Conservation (phyloP, 2,797 vertebrate species). For the Coracias cyanogaster region DNA sequence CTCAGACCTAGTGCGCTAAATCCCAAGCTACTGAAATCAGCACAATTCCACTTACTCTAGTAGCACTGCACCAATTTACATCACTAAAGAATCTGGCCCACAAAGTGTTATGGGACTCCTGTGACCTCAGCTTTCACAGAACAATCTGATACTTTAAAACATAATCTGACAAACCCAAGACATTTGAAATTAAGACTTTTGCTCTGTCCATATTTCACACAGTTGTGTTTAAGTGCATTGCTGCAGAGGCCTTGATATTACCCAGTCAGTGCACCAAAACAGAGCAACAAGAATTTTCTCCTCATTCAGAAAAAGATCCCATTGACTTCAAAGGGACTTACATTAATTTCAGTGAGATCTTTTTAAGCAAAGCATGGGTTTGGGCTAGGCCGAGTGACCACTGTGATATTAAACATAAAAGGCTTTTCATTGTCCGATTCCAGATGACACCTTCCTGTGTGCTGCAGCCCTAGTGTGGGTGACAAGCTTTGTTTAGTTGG, state of each 20-base stretch:
- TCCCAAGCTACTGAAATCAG: conserved; percentile 25
- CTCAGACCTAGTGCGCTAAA: conserved; percentile 25
- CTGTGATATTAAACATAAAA: neutral
- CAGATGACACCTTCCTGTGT: neutral
- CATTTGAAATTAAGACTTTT: conserved; percentile 49
- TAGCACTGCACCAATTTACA: conserved; percentile 23
- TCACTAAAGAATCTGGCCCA: neutral
- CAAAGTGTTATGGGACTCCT: conserved; percentile 35
- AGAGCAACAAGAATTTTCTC: neutral
- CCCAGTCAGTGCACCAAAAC: neutral
- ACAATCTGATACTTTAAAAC: conserved; percentile 40
- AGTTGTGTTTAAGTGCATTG: conserved; percentile 15
- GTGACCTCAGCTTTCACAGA: conserved; percentile 51
- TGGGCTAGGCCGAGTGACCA: neutral
- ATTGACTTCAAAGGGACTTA: neutral
- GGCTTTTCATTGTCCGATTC: neutral
- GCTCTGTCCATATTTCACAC: conserved; percentile 46
- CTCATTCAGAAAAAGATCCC: neutral
- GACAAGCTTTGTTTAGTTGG: neutral
- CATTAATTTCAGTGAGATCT: neutral
- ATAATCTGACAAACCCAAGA: conserved; percentile 46
- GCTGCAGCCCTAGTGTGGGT: neutral
- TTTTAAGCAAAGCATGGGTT: neutral
- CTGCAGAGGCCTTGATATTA: neutral
- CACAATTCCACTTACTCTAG: neutral